phyloP scores from a whole-genome alignment of 1,140 invertebrate genomes.

The Araneus ventricosus region DNA sequence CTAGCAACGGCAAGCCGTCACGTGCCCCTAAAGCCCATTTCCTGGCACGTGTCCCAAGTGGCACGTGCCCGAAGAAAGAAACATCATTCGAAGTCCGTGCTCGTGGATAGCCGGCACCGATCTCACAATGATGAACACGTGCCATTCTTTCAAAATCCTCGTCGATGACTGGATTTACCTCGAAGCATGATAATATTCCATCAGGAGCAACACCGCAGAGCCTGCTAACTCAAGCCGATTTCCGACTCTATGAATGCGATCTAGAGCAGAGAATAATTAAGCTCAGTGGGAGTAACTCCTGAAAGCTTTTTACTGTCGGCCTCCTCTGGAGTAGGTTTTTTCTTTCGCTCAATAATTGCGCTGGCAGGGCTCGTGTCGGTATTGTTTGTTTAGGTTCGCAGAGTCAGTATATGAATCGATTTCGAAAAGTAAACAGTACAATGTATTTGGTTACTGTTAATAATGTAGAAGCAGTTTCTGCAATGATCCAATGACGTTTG shows the following conservation, averaged over 20 bases:
- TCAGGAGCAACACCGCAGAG: background rate
- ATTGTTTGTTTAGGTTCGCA: background rate
- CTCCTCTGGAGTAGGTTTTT: background rate
- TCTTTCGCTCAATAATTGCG: background rate
- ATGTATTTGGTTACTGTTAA: too few relatives aligned
- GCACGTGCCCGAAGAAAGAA: slow-evolving; percentile 36
- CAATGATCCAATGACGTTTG: too few relatives aligned
- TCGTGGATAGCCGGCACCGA: slow-evolving; percentile 9
- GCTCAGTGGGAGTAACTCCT: slow-evolving; percentile 3
- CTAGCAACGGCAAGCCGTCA: slow-evolving; percentile 54
- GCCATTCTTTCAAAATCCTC: slow-evolving; percentile 26
- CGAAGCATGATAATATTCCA: slow-evolving; percentile 39
- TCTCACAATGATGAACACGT: slow-evolving; percentile 38
- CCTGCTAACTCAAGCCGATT: slow-evolving; percentile 18
- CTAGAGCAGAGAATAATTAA: slow-evolving; percentile 9
- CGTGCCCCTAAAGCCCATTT: slow-evolving; percentile 54
- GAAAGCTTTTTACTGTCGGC: background rate
- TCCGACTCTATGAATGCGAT: slow-evolving; percentile 29
- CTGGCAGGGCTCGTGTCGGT: background rate
- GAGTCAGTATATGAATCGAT: background rate
- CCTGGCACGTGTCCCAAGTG: slow-evolving; percentile 25
- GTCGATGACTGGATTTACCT: slow-evolving; percentile 42
- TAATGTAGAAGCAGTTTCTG: too few relatives aligned
- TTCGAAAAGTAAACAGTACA: background rate
- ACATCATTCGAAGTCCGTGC: background rate